Evolutionary conservation across 2,888 invertebrate species (phyloP).

Genomic region (Eupithecia centaureata): DNA sequence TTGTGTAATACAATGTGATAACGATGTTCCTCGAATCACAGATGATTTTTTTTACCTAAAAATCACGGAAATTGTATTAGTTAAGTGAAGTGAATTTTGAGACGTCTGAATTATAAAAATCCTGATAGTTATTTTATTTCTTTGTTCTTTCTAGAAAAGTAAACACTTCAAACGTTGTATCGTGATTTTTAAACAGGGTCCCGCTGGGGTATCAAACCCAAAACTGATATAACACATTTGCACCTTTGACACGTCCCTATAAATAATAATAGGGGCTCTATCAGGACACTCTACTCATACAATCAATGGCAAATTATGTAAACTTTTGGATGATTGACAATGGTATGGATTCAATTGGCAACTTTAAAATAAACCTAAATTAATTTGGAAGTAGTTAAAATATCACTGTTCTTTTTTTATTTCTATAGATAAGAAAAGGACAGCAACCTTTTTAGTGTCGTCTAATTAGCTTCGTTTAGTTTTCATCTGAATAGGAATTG

Average conservation of each 20-base stretch:
- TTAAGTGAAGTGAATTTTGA: background rate
- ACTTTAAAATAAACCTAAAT: background rate
- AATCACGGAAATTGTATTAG: background rate
- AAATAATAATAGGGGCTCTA: conserved; percentile 50
- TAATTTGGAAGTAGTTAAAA: no score
- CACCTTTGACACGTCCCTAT: conserved; percentile 59
- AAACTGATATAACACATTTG: conserved; percentile 52
- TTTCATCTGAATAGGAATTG: no score
- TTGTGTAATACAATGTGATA: background rate
- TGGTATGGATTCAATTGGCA: background rate
- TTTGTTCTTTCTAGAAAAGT: background rate
- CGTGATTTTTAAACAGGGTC: background rate
- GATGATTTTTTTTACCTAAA: no score
- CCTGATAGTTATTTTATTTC: background rate
- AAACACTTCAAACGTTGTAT: background rate
- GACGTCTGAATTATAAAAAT: background rate
- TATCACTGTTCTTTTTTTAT: no score
- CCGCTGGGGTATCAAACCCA: conserved; percentile 19
- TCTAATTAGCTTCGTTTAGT: no score
- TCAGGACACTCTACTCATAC: background rate
- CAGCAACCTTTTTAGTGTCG: no score
- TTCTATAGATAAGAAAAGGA: no score
- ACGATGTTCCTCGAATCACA: no score
- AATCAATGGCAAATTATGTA: background rate
- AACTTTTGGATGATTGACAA: background rate